Evolutionary conservation across 2,797 vertebrate genomes (phyloP).

Genomic region (Anguilla pacifica): DNA sequence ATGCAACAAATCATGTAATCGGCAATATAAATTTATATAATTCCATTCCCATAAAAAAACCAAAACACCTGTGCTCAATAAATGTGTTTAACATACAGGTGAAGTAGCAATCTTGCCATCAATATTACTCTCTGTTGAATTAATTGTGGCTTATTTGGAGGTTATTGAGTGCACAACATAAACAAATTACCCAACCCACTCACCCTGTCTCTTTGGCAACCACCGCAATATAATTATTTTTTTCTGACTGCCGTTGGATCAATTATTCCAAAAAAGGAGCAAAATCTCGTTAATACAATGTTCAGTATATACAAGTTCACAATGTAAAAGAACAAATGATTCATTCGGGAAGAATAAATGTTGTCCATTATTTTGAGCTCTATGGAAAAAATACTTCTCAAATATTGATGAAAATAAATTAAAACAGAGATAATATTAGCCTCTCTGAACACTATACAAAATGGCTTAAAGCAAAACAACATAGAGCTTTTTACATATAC

Average conservation of each 20-base stretch:
- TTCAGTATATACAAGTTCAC: neutral
- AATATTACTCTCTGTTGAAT: neutral
- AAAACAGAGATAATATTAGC: neutral
- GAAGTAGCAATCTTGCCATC: neutral
- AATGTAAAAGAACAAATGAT: neutral
- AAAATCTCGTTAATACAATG: neutral
- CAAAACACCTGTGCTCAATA: neutral
- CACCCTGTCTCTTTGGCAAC: slow-evolving; percentile 4
- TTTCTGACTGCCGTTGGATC: neutral
- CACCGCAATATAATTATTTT: neutral
- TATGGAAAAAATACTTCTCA: neutral
- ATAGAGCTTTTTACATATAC: neutral
- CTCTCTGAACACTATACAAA: too few species aligned
- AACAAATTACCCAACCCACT: neutral
- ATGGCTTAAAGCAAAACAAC: neutral
- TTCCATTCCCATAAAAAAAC: neutral
- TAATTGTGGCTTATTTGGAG: neutral
- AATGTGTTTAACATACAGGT: neutral
- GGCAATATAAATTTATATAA: neutral
- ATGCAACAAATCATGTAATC: neutral
- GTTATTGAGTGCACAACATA: neutral
- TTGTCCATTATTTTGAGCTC: neutral
- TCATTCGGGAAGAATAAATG: neutral
- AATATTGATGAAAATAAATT: neutral
- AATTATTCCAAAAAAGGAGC: neutral